Evolutionary conservation across 2,797 vertebrate species (phyloP).

Genomic region (Corythornis leucogaster): DNA sequence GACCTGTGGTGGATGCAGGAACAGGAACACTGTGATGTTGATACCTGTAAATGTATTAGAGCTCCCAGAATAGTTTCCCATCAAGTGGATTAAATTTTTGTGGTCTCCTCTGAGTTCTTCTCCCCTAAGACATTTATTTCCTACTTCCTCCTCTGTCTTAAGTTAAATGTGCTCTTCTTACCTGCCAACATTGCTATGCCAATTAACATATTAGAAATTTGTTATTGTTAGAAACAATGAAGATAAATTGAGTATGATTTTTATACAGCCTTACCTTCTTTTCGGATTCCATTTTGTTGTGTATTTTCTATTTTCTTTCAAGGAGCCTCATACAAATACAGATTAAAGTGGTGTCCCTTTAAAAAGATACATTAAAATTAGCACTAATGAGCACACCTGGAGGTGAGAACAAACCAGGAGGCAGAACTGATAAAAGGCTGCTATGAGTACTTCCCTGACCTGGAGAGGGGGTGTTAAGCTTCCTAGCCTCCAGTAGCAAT

Average conservation of each 20-base stretch:
- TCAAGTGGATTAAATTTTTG: neutral
- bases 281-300: neutral
- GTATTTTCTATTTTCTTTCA: neutral
- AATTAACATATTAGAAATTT: neutral
- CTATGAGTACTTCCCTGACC: rapidly evolving
- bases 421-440: constrained; percentile 12
- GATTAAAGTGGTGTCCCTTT: neutral
- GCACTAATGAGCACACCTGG: constrained; percentile 43
- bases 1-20: neutral
- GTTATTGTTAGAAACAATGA: neutral
- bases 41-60: neutral
- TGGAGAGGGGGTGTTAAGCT: neutral
- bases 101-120: neutral
- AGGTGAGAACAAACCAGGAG: neutral
- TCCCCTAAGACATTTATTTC: neutral
- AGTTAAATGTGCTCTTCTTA: neutral
- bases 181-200: neutral
- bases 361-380: neutral
- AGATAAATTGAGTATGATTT: neutral
- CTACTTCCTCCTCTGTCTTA: neutral
- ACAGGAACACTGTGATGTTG: neutral
- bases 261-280: neutral
- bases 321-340: neutral
- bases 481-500: neutral
- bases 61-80: neutral